Evolutionary conservation across 1,140 invertebrate genomes (phyloP).

Genomic region (Chelonus insularis): DNA sequence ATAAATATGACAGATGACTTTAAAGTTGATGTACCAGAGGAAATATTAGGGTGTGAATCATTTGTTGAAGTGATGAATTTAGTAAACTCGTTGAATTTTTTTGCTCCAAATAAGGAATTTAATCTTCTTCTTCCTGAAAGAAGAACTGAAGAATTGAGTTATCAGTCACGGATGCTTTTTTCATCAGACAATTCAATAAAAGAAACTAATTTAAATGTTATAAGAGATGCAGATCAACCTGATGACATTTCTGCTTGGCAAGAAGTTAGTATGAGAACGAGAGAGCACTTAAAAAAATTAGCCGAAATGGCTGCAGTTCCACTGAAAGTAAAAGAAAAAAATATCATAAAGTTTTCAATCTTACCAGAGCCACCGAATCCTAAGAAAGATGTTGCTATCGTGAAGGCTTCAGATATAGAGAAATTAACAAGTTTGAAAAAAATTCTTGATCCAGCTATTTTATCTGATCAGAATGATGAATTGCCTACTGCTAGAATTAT

Average conservation of each 20-base stretch:
- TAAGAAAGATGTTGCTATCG: conserved; percentile 33
- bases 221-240: neutral
- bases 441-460: neutral
- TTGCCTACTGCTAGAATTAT: neutral
- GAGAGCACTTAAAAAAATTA: neutral
- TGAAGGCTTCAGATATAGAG: conserved; percentile 4
- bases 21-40: no score
- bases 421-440: neutral
- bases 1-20: no score
- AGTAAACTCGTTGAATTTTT: no score
- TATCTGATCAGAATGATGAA: neutral
- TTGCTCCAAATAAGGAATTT: no score
- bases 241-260: conserved; percentile 39
- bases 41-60: no score
- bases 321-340: neutral
- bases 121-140: no score
- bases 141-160: neutral
- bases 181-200: neutral
- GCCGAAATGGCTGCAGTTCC: neutral
- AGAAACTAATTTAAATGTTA: neutral
- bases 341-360: conserved; percentile 35
- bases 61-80: no score
- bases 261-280: conserved; percentile 31
- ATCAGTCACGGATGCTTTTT: neutral
- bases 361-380: conserved; percentile 40